These are phyloP conservation scores for Caretta caretta DNA, from an alignment of 2,113 vertebrate genomes.

Conservation along the genomic window DNA sequence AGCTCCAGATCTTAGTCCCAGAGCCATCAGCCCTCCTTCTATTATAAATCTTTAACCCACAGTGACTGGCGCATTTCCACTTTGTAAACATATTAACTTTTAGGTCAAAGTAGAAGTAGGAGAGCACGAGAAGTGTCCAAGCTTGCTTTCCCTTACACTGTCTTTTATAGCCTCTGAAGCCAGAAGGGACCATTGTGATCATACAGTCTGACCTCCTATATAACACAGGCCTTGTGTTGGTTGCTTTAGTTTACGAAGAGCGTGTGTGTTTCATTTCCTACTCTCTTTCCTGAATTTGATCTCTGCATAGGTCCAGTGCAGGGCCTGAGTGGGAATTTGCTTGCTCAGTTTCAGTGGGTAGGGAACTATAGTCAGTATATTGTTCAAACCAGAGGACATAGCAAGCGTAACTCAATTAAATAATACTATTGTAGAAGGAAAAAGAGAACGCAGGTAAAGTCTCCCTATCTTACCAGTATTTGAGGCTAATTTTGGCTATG, in stretches of 20 bases:
- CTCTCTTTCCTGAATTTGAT: background rate
- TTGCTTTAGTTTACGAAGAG: background rate
- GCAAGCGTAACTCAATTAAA: background rate
- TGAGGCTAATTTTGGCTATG: background rate
- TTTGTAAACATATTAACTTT: conserved; percentile 29
- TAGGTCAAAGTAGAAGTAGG: background rate
- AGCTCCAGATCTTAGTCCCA: background rate
- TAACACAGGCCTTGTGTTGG: background rate
- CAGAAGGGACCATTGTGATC: background rate
- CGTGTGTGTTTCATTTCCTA: background rate
- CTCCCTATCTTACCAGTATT: background rate
- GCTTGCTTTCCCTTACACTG: background rate
- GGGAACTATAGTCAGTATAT: background rate
- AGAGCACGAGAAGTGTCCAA: background rate
- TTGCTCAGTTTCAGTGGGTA: background rate
- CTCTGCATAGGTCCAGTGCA: accelerated
- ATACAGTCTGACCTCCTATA: background rate
- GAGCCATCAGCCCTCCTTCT: background rate
- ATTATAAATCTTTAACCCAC: conserved; percentile 60
- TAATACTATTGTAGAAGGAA: background rate
- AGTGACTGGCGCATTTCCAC: conserved; percentile 2
- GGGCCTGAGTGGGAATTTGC: background rate
- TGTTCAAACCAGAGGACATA: background rate
- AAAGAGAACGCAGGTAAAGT: background rate
- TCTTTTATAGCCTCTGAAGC: background rate